Conservation (phyloP, 2,888 invertebrate genomes). For the Leptopterna dolabrata region DNA sequence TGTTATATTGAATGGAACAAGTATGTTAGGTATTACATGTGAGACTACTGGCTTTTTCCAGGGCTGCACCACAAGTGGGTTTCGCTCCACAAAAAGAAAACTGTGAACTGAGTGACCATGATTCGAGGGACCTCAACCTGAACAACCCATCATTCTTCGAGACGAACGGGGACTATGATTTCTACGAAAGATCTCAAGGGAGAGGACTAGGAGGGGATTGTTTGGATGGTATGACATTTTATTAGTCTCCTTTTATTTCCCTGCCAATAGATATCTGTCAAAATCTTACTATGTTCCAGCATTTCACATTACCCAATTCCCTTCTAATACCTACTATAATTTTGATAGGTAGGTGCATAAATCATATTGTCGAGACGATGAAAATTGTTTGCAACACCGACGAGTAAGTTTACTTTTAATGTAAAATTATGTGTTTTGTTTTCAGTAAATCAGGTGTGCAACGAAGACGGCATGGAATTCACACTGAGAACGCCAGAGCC, state of each 20-base stretch:
- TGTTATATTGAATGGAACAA: too few species aligned
- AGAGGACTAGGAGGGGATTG: conserved; percentile 82
- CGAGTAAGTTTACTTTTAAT: too few species aligned
- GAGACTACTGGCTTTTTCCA: conserved; percentile 65
- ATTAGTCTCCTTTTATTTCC: background rate
- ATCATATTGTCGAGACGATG: too few species aligned
- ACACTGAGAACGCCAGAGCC: conserved; percentile 88
- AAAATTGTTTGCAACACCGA: too few species aligned
- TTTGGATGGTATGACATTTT: conserved; percentile 78
- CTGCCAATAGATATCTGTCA: background rate
- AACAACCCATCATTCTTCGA: conserved; percentile 89
- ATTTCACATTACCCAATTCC: too few species aligned
- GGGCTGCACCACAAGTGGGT: conserved; percentile 69
- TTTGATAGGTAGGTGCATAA: too few species aligned
- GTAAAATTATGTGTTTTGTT: conserved; percentile 48
- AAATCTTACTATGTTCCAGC: too few species aligned
- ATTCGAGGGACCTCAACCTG: conserved; percentile 84
- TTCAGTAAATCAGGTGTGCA: conserved; percentile 88
- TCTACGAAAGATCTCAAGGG: conserved; percentile 82
- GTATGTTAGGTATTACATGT: too few species aligned
- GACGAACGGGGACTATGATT: conserved; percentile 84
- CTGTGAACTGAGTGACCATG: conserved; percentile 89
- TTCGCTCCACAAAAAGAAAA: conserved; percentile 79
- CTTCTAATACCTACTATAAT: too few species aligned
- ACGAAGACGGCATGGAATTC: conserved; percentile 95